A percentile compares a stretch with the other conserved stretches of the same genome.
phyloP scores from a whole-genome alignment of 2,113 vertebrate genomes.

The Cephalopholis sonnerati region DNA sequence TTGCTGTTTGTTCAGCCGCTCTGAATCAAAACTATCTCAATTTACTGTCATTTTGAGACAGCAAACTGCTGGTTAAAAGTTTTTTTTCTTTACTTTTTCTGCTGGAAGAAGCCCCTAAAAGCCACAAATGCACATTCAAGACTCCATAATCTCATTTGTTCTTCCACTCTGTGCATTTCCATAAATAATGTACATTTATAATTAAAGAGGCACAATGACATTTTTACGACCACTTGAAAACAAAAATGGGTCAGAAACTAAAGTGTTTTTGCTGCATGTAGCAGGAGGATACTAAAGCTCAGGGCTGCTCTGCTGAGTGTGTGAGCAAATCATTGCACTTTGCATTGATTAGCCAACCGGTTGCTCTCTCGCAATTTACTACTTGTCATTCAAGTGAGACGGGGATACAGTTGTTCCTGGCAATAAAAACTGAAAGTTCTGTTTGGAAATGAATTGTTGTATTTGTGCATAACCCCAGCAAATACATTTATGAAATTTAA shows the following conservation, averaged over 20 bases:
- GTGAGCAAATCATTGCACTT: constrained; percentile 60
- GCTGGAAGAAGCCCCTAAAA: neutral
- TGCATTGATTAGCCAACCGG: constrained; percentile 55
- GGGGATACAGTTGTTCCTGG: constrained; percentile 7
- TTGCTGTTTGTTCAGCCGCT: constrained; percentile 29
- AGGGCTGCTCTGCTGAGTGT: constrained; percentile 50
- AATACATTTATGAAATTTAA: neutral
- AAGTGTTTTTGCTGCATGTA: constrained; percentile 52
- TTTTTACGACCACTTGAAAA: constrained; percentile 62
- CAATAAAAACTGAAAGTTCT: constrained; percentile 38
- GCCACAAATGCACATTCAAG: neutral
- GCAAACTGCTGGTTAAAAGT: neutral
- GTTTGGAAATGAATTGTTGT: constrained; percentile 7
- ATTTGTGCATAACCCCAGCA: neutral
- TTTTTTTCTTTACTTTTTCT: neutral
- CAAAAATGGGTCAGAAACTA: constrained; percentile 54
- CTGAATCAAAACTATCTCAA: constrained; percentile 7
- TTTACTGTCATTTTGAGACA: neutral
- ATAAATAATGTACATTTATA: constrained; percentile 63
- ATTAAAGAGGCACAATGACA: constrained; percentile 67
- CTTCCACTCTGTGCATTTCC: constrained; percentile 42
- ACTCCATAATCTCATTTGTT: constrained; percentile 22
- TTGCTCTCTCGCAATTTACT: constrained; percentile 39
- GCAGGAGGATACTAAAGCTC: constrained; percentile 51
- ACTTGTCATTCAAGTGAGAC: constrained; percentile 47